Evolutionary conservation across 2,797 vertebrate genomes (phyloP), one percentile per base, ranked within the genome.

Genomic region (Prionace glauca): DNA sequence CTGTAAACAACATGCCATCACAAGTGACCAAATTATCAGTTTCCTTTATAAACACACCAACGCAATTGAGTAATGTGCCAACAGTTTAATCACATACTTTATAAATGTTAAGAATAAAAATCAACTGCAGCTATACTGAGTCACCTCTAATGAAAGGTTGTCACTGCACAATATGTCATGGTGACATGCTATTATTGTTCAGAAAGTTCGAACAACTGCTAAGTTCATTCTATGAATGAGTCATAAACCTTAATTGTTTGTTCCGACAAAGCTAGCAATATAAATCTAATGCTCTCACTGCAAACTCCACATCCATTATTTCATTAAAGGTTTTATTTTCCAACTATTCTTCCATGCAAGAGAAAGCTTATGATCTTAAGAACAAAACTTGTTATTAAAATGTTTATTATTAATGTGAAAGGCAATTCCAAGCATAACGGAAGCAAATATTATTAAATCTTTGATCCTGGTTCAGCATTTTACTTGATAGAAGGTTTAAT

Each of bases 81-180:
- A 41, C 88, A 93, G 5, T 93, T 69, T 90, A 90, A 90, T 60
- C n/a, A 93, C 36, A 93, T 45, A 12, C 32, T 93, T 20, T 12
- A 22, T 41, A 69, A 71, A 71, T 93, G 36, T 71, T 69, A 22
- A 71, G 90, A 18, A 92, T 92, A 16, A 41, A 92, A 41, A 92
- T 41, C n/a, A 92, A 92, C 56, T 67, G 62, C 60, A 92, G n/a
- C n/a, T 56, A 92, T 18, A 92, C 60, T 92, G 90, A 92, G n/a
- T 92, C 62, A 67, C n/a, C 62, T 67, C 90, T 69, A 92, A 92
- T 92, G 18, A 41, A 69, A 92, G 60, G 90, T 92, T 69, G 87
- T 92, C 90, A 92, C 10, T 69, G 60, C 36, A 41, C 32, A 69
- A 69, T 24, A 92, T 69, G n/a, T 41, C 62, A 92, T 41, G 65